These are phyloP conservation scores for Cryptus armator DNA, from an alignment of 2,888 invertebrate species.

Conservation along the genomic window DNA sequence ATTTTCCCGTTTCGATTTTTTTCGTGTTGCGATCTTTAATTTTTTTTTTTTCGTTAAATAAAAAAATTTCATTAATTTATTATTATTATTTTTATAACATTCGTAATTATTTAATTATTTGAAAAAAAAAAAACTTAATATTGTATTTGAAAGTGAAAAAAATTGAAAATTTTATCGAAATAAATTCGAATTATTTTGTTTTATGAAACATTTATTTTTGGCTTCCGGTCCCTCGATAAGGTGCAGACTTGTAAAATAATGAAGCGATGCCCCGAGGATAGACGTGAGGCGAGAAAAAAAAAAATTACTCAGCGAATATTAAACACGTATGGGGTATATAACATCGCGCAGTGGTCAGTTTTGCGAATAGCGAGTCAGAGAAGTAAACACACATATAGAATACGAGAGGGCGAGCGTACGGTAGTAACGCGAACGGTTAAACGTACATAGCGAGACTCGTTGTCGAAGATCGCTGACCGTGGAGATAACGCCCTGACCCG, in stretches of 20 bases:
- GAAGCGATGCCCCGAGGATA: constrained; percentile 23
- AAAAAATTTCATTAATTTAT: too few relatives aligned
- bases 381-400: background rate
- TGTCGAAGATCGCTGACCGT: constrained; percentile 84
- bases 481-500: constrained; percentile 85
- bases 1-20: too few relatives aligned
- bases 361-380: background rate
- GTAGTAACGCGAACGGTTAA: constrained; percentile 39
- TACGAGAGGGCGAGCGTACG: constrained; percentile 72
- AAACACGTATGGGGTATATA: constrained; percentile 14
- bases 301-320: constrained; percentile 29
- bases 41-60: too few relatives aligned
- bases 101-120: too few relatives aligned
- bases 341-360: constrained; percentile 23
- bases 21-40: too few relatives aligned
- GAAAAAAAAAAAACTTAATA: background rate
- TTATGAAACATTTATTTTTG: background rate
- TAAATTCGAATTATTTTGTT: background rate
- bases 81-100: too few relatives aligned
- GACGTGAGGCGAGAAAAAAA: background rate
- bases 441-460: constrained; percentile 79
- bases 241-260: constrained; percentile 33
- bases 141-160: too few relatives aligned
- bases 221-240: constrained; percentile 9
- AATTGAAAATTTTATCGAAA: too few relatives aligned